Evolutionary conservation across 2,888 invertebrate genomes (phyloP).

Genomic region (Papilio protenor): DNA sequence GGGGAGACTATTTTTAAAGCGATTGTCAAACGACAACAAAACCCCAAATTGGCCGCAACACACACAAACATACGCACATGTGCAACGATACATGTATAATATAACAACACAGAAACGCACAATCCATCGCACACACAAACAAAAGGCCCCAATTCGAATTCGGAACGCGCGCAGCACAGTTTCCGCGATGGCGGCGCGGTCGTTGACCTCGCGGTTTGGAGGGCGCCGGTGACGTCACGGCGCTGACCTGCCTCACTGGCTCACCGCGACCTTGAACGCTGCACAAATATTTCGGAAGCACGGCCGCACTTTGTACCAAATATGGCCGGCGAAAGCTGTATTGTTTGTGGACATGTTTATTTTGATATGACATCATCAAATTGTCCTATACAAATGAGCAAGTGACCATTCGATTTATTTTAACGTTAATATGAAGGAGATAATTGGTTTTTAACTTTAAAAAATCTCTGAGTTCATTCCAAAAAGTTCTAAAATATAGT

Average conservation of each 20-base stretch:
- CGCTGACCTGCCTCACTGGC: slow-evolving; percentile 81
- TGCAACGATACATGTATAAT: slow-evolving; percentile 45
- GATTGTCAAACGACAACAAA: slow-evolving; percentile 49
- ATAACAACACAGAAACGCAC: slow-evolving; percentile 49
- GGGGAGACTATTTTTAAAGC: slow-evolving; percentile 43
- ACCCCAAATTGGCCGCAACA: slow-evolving; percentile 58
- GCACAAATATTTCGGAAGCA: slow-evolving; percentile 62
- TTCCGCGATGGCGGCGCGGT: slow-evolving; percentile 80
- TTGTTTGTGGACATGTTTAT: not conserved
- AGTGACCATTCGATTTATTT: no score
- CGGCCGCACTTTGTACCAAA: slow-evolving; percentile 25
- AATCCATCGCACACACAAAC: slow-evolving; percentile 67
- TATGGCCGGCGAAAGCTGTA: slow-evolving; percentile 7
- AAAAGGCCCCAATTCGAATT: slow-evolving; percentile 80
- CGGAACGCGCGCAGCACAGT: slow-evolving; percentile 80
- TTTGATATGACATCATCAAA: not conserved
- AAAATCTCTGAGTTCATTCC: no score
- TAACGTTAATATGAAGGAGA: no score
- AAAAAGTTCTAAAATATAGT: no score
- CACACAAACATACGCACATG: slow-evolving; percentile 50
- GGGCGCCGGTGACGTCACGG: slow-evolving; percentile 80
- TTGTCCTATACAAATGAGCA: no score
- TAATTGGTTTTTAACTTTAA: no score
- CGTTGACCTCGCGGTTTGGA: slow-evolving; percentile 78
- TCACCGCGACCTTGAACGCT: slow-evolving; percentile 75